These are phyloP conservation scores for Emydoidea blandingii DNA, from an alignment of 2,797 vertebrate genomes.

Conservation along the genomic window DNA sequence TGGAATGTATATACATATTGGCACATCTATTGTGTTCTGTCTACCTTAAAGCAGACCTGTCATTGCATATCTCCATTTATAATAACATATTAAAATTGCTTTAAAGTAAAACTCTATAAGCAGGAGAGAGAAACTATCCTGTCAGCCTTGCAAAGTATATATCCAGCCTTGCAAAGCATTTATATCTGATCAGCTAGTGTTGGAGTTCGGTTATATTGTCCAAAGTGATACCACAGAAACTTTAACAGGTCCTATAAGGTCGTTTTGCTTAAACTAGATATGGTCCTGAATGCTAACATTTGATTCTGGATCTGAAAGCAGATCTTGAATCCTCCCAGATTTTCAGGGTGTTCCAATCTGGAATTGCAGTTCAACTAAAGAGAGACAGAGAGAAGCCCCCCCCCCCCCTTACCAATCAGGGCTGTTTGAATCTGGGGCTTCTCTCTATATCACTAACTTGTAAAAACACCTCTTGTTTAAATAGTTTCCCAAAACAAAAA, in stretches of 20 bases:
- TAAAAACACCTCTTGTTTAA: neutral
- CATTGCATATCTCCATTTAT: neutral
- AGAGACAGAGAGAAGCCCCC: too few relatives aligned
- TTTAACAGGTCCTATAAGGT: neutral
- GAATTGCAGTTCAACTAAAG: too few relatives aligned
- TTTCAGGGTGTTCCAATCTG: neutral
- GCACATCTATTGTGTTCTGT: neutral
- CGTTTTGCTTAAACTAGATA: neutral
- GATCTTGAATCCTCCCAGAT: neutral
- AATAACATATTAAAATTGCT: neutral
- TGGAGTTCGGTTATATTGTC: neutral
- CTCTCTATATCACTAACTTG: neutral
- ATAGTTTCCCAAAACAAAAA: neutral
- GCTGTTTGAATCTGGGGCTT: neutral
- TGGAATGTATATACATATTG: neutral
- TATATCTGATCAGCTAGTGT: neutral
- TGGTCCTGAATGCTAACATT: neutral
- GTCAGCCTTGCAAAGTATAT: neutral
- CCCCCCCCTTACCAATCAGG: neutral
- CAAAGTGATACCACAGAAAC: neutral
- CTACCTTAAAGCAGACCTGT: neutral
- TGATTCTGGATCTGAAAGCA: neutral
- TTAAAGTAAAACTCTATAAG: neutral
- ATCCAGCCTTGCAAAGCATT: neutral
- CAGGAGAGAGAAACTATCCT: neutral